Evolutionary conservation across 1,140 invertebrate genomes (phyloP), one percentile per base, ranked within the genome.

Genomic region (Zaprionus kolodkinae): DNA sequence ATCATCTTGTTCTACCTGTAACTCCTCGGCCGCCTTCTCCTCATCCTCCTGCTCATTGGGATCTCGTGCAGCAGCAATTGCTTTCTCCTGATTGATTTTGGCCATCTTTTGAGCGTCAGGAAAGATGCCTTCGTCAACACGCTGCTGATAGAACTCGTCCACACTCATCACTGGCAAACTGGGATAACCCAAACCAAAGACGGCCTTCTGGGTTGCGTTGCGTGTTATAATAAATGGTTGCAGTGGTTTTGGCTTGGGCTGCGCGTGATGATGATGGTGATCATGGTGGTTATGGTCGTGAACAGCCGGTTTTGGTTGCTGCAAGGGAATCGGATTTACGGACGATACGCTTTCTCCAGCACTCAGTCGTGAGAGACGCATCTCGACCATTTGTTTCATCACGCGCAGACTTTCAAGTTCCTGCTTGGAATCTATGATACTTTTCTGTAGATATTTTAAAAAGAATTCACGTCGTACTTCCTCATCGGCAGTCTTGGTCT

Each of bases 161-260:
- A 99, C 96, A 0, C 97, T 98, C 93, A 98, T 94, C 1, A 97
- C 95, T 0, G 99, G 98, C 65, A 99, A 91, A 89, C 97, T 96
- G 0, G 98, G 98, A 94, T 99, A 99, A 0, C 99, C 99, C 43
- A 96, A 93, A 7, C 99, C 99, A 94, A 96, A 99, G 3, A 99
- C 97, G 72, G 97, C 95, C 93, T 99, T 99, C 93, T 99, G 98
- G 0, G 97, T 71, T 40, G 95, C 95, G 93, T 98, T 96, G 82
- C 96, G 95, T 0, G 98, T 99, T 33, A 99, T 97, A 57, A 99
- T 98, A 70, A 99, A 97, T 0, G 98, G 97, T 92, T 96, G 95
- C n/a, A 98, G 89, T 6, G 96, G 95, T n/a, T 92, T 89, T 17
- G 91, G 72, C 52, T 93, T 74, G 13, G 93, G 3, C 48, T 50